Conservation (phyloP, 1,140 invertebrate genomes). For the Tenebrio molitor region DNA sequence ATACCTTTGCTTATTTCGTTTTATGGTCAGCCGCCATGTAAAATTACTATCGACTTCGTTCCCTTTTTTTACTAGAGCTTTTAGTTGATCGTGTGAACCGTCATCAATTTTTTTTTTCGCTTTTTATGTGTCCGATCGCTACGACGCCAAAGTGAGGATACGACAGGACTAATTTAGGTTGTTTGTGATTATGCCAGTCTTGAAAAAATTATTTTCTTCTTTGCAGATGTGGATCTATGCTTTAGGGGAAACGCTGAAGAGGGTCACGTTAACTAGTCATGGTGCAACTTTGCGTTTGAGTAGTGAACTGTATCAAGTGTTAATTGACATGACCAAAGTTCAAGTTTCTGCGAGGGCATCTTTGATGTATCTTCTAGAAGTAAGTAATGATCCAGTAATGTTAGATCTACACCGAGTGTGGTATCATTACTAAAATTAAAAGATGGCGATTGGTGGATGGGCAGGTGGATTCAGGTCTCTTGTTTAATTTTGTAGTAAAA, state of each 20-base stretch:
- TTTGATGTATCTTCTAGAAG: constrained; percentile 71
- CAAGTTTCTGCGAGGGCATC: constrained; percentile 67
- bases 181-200: no score
- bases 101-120: not conserved
- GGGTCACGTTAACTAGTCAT: constrained; percentile 67
- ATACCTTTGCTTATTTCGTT: constrained; percentile 26
- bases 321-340: constrained; percentile 71
- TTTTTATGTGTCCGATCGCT: not conserved
- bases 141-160: no score
- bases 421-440: no score
- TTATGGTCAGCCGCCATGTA: constrained; percentile 24
- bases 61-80: not conserved
- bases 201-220: constrained; percentile 11
- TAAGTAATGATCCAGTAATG: constrained; percentile 9
- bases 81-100: constrained; percentile 4
- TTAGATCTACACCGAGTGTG: no score
- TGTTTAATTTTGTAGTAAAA: no score
- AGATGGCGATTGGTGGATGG: no score
- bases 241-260: constrained; percentile 70
- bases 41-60: constrained; percentile 21
- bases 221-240: constrained; percentile 76
- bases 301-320: constrained; percentile 69
- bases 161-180: no score
- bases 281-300: constrained; percentile 69
- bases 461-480: no score